Evolutionary conservation across 2,888 invertebrate species (phyloP).

Genomic region (Temnothorax ravouxi): DNA sequence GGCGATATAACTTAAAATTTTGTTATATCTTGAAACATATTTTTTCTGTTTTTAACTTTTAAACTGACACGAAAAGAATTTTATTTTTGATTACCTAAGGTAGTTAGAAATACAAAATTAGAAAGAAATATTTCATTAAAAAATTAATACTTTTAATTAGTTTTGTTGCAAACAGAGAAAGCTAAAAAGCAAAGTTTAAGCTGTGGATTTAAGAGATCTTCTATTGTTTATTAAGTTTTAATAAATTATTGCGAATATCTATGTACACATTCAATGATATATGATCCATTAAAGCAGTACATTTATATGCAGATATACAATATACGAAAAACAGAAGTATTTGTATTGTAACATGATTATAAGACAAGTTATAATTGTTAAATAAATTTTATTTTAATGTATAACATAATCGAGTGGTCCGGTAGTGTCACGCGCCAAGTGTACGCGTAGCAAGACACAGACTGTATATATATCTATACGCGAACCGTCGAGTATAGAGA

Average conservation of each 20-base stretch:
- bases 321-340: background rate
- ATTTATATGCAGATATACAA: no score
- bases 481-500: no score
- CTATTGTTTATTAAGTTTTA: background rate
- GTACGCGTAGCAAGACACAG: no score
- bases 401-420: background rate
- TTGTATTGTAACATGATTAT: background rate
- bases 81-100: background rate
- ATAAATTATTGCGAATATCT: background rate
- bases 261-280: background rate
- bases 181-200: background rate
- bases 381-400: background rate
- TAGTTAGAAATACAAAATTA: background rate
- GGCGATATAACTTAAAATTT: background rate
- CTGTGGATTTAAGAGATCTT: background rate
- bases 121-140: background rate
- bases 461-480: no score
- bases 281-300: no score
- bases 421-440: no score
- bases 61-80: background rate
- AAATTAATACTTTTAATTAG: background rate
- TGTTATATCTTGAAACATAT: conserved; percentile 21
- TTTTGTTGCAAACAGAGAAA: background rate
- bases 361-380: background rate
- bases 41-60: background rate